These are phyloP conservation scores for Drosophila macrothrix DNA, from an alignment of 2,888 invertebrate genomes.

Conservation along the genomic window DNA sequence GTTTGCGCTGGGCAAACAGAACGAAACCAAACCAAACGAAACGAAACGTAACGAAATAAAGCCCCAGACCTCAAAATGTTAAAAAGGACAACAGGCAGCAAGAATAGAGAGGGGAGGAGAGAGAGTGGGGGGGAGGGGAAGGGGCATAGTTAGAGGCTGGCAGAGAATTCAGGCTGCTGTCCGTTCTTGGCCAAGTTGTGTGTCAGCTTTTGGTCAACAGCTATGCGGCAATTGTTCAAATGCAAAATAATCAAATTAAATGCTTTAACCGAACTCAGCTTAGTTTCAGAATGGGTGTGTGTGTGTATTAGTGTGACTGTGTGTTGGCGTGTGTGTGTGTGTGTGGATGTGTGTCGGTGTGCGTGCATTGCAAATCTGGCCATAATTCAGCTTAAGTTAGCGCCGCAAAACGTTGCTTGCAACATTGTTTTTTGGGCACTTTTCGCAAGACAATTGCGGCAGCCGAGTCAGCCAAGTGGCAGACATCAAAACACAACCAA, in stretches of 20 bases:
- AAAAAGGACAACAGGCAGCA: constrained; percentile 66
- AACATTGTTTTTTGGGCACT: constrained; percentile 35
- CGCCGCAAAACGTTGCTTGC: constrained; percentile 15
- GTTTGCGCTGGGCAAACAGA: constrained; percentile 70
- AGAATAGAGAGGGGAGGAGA: not conserved
- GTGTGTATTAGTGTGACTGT: constrained; percentile 5
- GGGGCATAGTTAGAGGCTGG: not conserved
- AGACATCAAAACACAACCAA: constrained; percentile 71
- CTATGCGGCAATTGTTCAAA: constrained; percentile 54
- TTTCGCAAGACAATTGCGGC: constrained; percentile 36
- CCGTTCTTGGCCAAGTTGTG: constrained; percentile 53
- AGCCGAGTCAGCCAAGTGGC: constrained; percentile 68
- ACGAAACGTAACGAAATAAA: constrained; percentile 78
- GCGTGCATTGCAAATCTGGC: constrained; percentile 30
- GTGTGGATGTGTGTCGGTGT: not conserved
- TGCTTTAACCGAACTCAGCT: constrained; percentile 35
- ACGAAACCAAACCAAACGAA: constrained; percentile 65
- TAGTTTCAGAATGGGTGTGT: not conserved
- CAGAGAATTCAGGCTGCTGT: constrained; percentile 29
- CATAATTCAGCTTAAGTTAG: constrained; percentile 53
- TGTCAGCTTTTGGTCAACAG: constrained; percentile 54
- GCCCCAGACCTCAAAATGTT: constrained; percentile 76
- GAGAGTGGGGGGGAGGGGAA: not conserved
- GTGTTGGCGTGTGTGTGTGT: constrained; percentile 4
- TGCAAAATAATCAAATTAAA: constrained; percentile 74